These are phyloP conservation scores for Capitulum mitella DNA, from an alignment of 2,888 invertebrate species.

Conservation along the genomic window DNA sequence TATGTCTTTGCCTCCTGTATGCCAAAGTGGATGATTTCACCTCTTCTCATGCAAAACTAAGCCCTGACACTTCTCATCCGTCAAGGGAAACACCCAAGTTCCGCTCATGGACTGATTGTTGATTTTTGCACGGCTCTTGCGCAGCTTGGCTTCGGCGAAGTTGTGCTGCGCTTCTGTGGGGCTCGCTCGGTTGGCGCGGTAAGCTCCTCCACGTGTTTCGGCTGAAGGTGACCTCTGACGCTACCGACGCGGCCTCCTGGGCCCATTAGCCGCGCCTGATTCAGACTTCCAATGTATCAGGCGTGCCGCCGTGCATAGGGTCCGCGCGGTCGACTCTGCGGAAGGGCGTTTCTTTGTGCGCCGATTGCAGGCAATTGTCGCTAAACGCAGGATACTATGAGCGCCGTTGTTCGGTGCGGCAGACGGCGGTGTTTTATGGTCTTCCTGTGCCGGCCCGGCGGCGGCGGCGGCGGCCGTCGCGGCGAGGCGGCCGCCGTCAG, in stretches of 20 bases:
- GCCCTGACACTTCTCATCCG: no score
- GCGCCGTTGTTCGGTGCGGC: background rate
- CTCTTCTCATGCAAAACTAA: no score
- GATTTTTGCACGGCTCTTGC: no score
- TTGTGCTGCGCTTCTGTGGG: background rate
- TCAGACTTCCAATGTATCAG: background rate
- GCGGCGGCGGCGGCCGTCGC: no score
- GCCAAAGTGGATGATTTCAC: no score
- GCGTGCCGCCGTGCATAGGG: background rate
- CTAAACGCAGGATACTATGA: background rate
- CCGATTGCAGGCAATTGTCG: background rate
- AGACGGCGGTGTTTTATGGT: background rate
- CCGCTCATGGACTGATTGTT: no score
- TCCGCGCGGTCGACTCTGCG: background rate
- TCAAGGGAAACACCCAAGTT: no score
- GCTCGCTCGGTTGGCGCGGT: background rate
- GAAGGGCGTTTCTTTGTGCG: background rate
- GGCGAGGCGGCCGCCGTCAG: no score
- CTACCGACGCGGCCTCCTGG: background rate
- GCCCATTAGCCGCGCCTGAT: background rate
- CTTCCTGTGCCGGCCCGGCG: background rate
- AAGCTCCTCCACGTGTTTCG: background rate
- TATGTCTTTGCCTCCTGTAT: no score
- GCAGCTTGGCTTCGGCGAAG: background rate
- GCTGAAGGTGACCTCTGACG: background rate